Conservation (phyloP, 2,797 vertebrate species). For the Rhynchonycteris naso region DNA sequence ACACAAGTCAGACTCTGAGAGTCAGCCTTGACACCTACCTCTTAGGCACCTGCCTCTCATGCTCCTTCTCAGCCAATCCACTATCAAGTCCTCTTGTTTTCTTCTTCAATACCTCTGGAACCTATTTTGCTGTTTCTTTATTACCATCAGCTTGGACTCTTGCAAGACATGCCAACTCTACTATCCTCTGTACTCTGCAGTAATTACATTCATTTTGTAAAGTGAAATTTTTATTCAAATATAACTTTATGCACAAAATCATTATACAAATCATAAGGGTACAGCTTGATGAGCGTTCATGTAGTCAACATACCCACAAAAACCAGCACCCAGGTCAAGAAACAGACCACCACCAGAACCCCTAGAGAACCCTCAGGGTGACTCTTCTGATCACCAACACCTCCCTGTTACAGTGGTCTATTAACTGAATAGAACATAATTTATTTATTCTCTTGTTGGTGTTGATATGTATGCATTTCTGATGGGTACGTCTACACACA, state of each 20-base stretch:
- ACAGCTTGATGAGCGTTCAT: not conserved
- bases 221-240: not conserved
- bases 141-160: not conserved
- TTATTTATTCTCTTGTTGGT: not conserved
- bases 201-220: not conserved
- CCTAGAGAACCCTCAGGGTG: accelerated
- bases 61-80: no score
- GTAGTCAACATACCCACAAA: not conserved
- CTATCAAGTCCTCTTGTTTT: not conserved
- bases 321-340: not conserved
- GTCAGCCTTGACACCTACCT: not conserved
- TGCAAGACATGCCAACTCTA: not conserved
- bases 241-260: not conserved
- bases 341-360: not conserved
- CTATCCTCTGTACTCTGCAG: not conserved
- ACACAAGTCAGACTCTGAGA: not conserved
- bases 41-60: not conserved
- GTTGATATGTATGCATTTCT: not conserved
- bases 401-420: accelerated
- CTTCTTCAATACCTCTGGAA: not conserved
- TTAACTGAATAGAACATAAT: accelerated
- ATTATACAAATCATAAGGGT: not conserved
- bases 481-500: not conserved
- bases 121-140: not conserved
- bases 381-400: not conserved